These are phyloP conservation scores for Ariolimax columbianus DNA, from an alignment of 2,888 invertebrate species.

Conservation along the genomic window DNA sequence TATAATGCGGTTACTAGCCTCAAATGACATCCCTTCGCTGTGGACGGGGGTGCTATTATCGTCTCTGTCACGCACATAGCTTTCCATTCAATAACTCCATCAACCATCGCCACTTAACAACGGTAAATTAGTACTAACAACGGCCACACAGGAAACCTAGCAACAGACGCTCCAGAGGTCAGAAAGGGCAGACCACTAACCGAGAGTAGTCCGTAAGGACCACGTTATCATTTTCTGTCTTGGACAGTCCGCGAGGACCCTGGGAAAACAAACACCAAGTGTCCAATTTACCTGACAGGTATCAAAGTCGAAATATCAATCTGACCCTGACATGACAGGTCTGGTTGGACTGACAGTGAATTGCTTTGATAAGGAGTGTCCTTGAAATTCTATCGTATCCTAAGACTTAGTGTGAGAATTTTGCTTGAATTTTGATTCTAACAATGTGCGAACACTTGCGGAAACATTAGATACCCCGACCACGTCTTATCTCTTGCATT, in stretches of 20 bases:
- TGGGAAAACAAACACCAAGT: constrained; percentile 17
- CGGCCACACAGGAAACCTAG: neutral
- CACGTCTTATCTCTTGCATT: too few relatives aligned
- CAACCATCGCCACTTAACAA: too few relatives aligned
- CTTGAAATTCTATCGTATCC: neutral
- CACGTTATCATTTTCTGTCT: constrained; percentile 16
- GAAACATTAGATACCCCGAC: too few relatives aligned
- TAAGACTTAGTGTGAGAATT: neutral
- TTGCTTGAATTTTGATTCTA: neutral
- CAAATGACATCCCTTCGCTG: too few relatives aligned
- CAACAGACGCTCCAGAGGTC: constrained; percentile 4
- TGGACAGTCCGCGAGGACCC: constrained; percentile 12
- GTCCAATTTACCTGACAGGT: constrained; percentile 21
- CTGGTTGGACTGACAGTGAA: constrained; percentile 1
- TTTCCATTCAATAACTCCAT: too few relatives aligned
- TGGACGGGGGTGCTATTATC: too few relatives aligned
- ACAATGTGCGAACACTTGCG: neutral
- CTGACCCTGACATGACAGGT: neutral
- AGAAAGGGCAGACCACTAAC: constrained; percentile 1
- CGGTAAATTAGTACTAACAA: neutral
- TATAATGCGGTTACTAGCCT: too few relatives aligned
- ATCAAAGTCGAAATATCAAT: constrained; percentile 30
- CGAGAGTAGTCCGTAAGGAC: neutral
- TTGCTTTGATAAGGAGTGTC: constrained; percentile 20
- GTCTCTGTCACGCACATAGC: too few relatives aligned